Conservation (phyloP, 2,113 vertebrate genomes). For the Carettochelys insculpta region DNA sequence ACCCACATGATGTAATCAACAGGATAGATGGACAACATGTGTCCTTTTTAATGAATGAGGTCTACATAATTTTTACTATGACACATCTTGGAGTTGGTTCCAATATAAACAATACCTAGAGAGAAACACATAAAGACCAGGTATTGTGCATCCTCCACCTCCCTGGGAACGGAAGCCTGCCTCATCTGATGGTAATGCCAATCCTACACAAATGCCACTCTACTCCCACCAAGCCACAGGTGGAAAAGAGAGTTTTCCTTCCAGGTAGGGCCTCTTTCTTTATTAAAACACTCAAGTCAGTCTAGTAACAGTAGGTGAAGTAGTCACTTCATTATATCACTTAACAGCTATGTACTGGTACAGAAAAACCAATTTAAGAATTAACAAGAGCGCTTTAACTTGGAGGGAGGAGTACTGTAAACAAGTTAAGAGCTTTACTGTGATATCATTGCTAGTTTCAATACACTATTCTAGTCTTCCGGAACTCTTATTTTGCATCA, state of each 20-base stretch:
- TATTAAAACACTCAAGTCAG: not conserved
- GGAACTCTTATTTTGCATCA: not conserved
- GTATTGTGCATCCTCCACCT: not conserved
- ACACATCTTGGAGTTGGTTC: not conserved
- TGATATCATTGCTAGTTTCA: not conserved
- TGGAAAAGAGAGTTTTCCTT: not conserved
- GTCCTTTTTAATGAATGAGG: not conserved
- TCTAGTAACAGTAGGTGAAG: constrained; percentile 10
- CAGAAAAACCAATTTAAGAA: constrained; percentile 11
- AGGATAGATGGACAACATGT: not conserved
- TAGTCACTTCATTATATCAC: constrained; percentile 19
- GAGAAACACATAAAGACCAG: not conserved
- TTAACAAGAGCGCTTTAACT: not conserved
- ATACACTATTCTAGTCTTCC: not conserved
- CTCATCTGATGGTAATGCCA: not conserved
- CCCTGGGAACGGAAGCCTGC: not conserved
- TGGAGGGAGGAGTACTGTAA: not conserved
- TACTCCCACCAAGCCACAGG: not conserved
- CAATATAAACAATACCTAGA: not conserved
- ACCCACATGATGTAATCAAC: not conserved
- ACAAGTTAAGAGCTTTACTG: not conserved
- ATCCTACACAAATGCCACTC: not conserved
- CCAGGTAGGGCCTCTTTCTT: not conserved
- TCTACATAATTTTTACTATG: not conserved
- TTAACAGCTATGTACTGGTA: constrained; percentile 7